phyloP scores from a whole-genome alignment of 2,888 invertebrate species.

The Theristus sp. region DNA sequence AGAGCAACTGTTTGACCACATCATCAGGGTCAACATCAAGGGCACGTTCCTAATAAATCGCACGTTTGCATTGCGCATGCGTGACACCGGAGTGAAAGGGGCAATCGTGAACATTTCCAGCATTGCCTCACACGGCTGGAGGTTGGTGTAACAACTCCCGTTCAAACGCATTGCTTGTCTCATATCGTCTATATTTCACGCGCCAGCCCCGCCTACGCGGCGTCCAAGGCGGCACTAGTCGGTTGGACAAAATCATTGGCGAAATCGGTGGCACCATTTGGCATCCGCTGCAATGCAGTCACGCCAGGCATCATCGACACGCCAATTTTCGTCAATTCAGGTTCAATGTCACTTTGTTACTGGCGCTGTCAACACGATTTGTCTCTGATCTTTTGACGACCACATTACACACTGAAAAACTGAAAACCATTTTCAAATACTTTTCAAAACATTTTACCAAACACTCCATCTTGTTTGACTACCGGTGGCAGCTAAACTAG shows the following conservation, averaged over 20 bases:
- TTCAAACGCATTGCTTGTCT: neutral
- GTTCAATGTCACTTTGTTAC: no score
- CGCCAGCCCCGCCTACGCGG: no score
- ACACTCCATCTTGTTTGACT: no score
- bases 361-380: no score
- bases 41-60: neutral
- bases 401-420: no score
- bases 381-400: no score
- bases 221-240: neutral
- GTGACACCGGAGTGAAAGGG: neutral
- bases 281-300: neutral
- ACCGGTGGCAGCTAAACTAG: no score
- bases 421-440: no score
- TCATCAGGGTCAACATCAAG: neutral
- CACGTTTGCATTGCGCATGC: neutral
- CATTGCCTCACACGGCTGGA: neutral
- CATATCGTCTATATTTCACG: no score
- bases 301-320: neutral
- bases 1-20: neutral
- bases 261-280: neutral
- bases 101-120: neutral
- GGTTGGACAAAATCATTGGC: neutral
- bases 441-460: no score
- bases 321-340: neutral
- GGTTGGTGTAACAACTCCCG: neutral